These are phyloP conservation scores for Metridium senile DNA, from an alignment of 92 coral and sea anemone genomes.

Conservation along the genomic window DNA sequence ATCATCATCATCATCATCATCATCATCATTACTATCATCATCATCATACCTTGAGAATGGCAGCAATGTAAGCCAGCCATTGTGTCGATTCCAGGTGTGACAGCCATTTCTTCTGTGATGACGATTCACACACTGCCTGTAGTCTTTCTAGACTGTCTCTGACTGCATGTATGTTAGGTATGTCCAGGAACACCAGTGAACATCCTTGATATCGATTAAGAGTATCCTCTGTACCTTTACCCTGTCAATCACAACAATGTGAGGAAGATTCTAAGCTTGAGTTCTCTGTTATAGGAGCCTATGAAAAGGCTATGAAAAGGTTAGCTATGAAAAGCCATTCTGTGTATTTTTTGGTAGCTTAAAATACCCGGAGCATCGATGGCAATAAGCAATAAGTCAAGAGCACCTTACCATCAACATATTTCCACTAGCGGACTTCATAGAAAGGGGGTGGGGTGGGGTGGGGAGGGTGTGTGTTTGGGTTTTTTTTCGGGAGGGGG, in stretches of 20 bases:
- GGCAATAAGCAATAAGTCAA: too few relatives aligned
- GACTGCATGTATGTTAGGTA: slow-evolving; percentile 95
- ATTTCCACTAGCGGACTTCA: too few relatives aligned
- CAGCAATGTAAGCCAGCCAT: slow-evolving; percentile 94
- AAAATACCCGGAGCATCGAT: too few relatives aligned
- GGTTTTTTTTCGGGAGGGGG: too few relatives aligned
- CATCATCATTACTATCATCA: not conserved
- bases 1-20: not conserved
- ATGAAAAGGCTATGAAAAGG: too few relatives aligned
- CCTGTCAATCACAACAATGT: slow-evolving; percentile 48
- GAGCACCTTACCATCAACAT: too few relatives aligned
- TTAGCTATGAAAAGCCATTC: too few relatives aligned
- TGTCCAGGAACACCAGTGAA: slow-evolving; percentile 85
- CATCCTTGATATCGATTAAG: slow-evolving; percentile 95
- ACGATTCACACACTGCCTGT: slow-evolving; percentile 90
- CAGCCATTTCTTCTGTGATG: slow-evolving; percentile 98
- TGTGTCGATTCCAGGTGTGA: slow-evolving; percentile 96
- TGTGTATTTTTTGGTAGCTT: too few relatives aligned
- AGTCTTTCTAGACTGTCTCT: slow-evolving; percentile 93
- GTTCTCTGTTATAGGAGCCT: too few relatives aligned
- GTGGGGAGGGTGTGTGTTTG: too few relatives aligned
- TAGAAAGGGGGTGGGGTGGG: too few relatives aligned
- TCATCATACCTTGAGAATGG: slow-evolving; percentile 78
- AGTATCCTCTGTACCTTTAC: slow-evolving; percentile 97
- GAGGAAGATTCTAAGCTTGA: too few relatives aligned